A percentile compares a stretch with the other conserved stretches of the same genome.
These are phyloP conservation scores for Alloscopus bannaensis DNA, from an alignment of 2,888 invertebrate species.

Conservation along the genomic window DNA sequence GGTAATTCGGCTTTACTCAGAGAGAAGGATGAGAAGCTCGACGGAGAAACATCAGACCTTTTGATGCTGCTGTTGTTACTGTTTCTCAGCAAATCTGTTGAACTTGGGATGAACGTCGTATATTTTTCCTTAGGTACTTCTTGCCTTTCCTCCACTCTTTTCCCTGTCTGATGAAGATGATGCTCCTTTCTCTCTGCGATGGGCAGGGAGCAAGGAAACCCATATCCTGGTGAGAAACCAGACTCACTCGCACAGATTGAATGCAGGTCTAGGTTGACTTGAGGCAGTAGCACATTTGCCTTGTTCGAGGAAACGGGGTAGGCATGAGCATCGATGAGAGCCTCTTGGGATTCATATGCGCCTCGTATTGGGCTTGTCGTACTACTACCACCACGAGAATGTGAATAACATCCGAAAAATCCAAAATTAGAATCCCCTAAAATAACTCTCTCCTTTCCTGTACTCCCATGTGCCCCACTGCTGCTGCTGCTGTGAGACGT, in stretches of 20 bases:
- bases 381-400: conserved; percentile 24
- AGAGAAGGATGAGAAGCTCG: conserved; percentile 16
- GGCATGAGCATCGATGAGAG: conserved; percentile 12
- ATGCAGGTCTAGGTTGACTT: conserved; percentile 67
- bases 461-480: conserved; percentile 31
- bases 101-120: conserved; percentile 58
- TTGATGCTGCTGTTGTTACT: conserved; percentile 46
- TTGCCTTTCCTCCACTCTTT: conserved; percentile 63
- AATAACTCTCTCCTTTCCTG: conserved; percentile 66
- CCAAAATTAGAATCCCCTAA: conserved; percentile 70
- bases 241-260: conserved; percentile 55
- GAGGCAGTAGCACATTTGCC: conserved; percentile 46
- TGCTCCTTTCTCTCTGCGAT: conserved; percentile 25
- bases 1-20: conserved; percentile 41
- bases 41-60: conserved; percentile 54
- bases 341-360: conserved; percentile 47
- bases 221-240: conserved; percentile 50
- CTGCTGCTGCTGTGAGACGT: neutral
- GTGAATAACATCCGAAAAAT: conserved; percentile 64
- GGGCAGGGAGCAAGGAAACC: conserved; percentile 51
- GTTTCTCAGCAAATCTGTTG: conserved; percentile 25
- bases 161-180: conserved; percentile 27
- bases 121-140: conserved; percentile 49
- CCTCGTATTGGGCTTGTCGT: neutral
- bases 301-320: conserved; percentile 7